These are phyloP conservation scores for Serinus canaria DNA, from an alignment of 2,113 vertebrate genomes.

Conservation along the genomic window DNA sequence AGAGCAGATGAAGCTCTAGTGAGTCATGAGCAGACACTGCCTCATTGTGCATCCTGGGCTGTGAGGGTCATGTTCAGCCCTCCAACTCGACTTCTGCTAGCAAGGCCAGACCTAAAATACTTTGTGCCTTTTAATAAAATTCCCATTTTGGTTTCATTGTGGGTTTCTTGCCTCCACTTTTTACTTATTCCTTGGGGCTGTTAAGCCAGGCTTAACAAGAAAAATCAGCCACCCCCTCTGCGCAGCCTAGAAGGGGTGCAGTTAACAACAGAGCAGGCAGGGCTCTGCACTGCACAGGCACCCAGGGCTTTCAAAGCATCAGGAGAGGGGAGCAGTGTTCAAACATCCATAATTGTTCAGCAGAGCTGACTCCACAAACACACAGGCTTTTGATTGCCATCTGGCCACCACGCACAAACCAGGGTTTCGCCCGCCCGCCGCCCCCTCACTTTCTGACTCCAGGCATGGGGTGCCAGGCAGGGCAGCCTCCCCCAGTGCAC, in stretches of 20 bases:
- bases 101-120: neutral
- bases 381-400: neutral
- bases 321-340: neutral
- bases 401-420: neutral
- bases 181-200: neutral
- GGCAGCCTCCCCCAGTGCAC: neutral
- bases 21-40: conserved; percentile 24
- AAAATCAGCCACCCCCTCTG: neutral
- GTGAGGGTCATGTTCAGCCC: neutral
- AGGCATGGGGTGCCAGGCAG: neutral
- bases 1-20: conserved; percentile 7
- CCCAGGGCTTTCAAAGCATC: neutral
- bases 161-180: neutral
- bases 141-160: neutral
- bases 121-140: neutral
- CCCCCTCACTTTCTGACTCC: conserved; percentile 32
- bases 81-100: neutral
- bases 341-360: neutral
- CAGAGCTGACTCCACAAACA: neutral
- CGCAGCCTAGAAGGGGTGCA: neutral
- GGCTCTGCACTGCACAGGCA: rapidly evolving
- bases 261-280: neutral
- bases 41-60: neutral
- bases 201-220: neutral
- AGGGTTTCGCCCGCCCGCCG: neutral